Conservation (phyloP, 2,797 vertebrate genomes). For the Phylloscopus collybita region DNA sequence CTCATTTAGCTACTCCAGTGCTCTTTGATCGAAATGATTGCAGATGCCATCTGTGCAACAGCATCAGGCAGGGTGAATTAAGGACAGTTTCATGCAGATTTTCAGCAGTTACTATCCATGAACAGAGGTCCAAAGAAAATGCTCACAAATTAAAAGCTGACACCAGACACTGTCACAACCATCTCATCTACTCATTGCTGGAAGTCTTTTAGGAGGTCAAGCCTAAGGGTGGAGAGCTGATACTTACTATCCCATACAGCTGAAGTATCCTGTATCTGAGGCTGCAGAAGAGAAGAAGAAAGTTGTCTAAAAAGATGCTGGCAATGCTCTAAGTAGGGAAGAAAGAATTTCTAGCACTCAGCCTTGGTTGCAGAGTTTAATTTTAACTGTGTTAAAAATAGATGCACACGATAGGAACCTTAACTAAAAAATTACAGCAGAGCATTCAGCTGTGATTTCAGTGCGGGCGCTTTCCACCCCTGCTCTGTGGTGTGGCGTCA, state of each 20-base stretch:
- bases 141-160: conserved; percentile 30
- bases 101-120: background rate
- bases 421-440: conserved; percentile 40
- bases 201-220: background rate
- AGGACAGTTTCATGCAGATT: conserved; percentile 44
- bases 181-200: background rate
- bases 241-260: background rate
- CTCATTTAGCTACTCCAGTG: background rate
- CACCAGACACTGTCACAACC: background rate
- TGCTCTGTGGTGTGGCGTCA: fast-evolving
- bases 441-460: background rate
- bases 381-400: conserved; percentile 62
- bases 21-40: background rate
- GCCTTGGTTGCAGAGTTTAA: conserved; percentile 45
- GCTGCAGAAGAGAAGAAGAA: conserved; percentile 21
- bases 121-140: background rate
- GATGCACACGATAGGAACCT: conserved; percentile 31
- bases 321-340: conserved; percentile 17
- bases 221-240: background rate
- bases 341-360: conserved; percentile 38
- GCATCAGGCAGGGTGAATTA: conserved; percentile 27
- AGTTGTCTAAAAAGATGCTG: conserved; percentile 10
- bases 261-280: background rate
- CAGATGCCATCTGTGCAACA: conserved; percentile 23
- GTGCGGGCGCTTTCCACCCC: background rate